These are phyloP conservation scores for Colletes gigas DNA, from an alignment of 1,140 invertebrate species.

Conservation along the genomic window DNA sequence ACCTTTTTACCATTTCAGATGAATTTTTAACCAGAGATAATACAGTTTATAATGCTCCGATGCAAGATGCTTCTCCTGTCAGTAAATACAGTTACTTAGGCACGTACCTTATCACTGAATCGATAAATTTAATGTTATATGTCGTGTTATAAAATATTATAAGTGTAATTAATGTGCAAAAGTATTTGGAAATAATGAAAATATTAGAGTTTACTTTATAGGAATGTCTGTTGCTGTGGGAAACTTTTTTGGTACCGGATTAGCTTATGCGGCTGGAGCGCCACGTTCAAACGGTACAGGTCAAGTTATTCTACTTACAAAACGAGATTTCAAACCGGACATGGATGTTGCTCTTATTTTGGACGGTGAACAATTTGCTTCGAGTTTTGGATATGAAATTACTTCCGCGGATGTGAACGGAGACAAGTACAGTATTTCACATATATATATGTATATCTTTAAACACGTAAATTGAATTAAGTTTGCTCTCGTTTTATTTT, in stretches of 20 bases:
- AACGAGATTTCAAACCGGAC: constrained; percentile 82
- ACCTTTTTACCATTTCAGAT: constrained; percentile 88
- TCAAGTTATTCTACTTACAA: constrained; percentile 91
- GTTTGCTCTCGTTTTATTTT: neutral
- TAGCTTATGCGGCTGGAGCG: constrained; percentile 91
- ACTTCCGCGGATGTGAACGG: constrained; percentile 92
- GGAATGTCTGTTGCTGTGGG: constrained; percentile 94
- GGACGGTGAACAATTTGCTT: constrained; percentile 92
- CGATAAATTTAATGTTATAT: neutral
- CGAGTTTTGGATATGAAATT: constrained; percentile 94
- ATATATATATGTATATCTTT: neutral
- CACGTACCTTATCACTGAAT: constrained; percentile 69
- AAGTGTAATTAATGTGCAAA: neutral
- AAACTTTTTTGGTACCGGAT: constrained; percentile 85
- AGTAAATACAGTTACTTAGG: constrained; percentile 95
- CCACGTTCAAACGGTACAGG: constrained; percentile 92
- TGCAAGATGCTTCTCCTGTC: constrained; percentile 86
- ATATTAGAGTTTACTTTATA: constrained; percentile 72
- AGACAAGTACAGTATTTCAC: constrained; percentile 85
- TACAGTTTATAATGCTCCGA: constrained; percentile 88
- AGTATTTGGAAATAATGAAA: constrained; percentile 2
- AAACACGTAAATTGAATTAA: neutral
- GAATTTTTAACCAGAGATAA: constrained; percentile 89
- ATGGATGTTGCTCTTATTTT: constrained; percentile 86
- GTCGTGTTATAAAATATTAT: neutral